Conservation (phyloP, 2,888 invertebrate genomes). For the Ochropleura leucogaster region DNA sequence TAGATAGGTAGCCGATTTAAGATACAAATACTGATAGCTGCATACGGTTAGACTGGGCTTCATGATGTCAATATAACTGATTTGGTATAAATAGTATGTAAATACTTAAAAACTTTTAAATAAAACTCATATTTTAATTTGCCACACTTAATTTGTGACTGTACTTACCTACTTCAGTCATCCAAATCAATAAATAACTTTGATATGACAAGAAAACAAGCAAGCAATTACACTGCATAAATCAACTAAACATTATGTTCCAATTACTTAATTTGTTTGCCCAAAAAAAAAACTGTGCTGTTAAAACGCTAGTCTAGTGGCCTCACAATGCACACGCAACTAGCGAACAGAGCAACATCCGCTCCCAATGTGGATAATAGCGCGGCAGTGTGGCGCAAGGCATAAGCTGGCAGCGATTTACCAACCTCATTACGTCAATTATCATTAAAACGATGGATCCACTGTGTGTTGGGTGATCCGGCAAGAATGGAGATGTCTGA, state of each 20-base stretch:
- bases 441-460: too few relatives aligned
- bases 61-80: too few relatives aligned
- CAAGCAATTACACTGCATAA: conserved; percentile 26
- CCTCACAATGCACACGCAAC: conserved; percentile 63
- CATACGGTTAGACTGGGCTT: too few relatives aligned
- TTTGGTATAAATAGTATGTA: too few relatives aligned
- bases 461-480: too few relatives aligned
- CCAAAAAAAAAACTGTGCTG: too few relatives aligned
- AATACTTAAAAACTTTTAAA: background rate
- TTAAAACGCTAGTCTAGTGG: conserved; percentile 64
- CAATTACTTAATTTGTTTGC: conserved; percentile 10
- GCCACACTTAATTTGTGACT: background rate
- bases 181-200: conserved; percentile 9
- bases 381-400: conserved; percentile 26
- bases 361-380: conserved; percentile 41
- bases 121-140: background rate
- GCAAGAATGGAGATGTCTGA: too few relatives aligned
- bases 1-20: too few relatives aligned
- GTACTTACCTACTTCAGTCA: conserved; percentile 9
- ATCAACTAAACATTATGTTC: conserved; percentile 25
- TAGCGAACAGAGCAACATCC: conserved; percentile 63
- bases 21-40: too few relatives aligned
- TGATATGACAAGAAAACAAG: conserved; percentile 1
- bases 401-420: conserved; percentile 34
- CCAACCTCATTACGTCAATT: background rate